Percentiles rank a stretch among this genome's conserved stretches.
Evolutionary conservation across 2,797 vertebrate species (phyloP).

Genomic region (Oreortyx pictus): DNA sequence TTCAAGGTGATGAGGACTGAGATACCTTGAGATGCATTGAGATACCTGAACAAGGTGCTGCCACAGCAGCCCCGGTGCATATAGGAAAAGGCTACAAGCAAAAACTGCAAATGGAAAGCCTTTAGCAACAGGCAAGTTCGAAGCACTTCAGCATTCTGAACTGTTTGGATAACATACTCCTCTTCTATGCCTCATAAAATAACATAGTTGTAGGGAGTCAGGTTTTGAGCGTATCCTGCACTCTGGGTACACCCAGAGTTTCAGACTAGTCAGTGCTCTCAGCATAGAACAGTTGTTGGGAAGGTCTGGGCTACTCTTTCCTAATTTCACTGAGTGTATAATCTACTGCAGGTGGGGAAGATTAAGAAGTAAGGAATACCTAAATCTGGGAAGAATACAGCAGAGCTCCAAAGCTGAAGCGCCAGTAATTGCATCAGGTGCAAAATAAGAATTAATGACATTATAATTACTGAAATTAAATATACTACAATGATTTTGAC

Average conservation of each 20-base stretch:
- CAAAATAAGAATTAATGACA: conserved; percentile 41
- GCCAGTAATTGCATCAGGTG: neutral
- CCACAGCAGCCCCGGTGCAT: neutral
- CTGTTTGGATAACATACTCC: neutral
- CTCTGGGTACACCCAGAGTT: neutral
- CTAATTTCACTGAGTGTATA: neutral
- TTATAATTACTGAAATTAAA: conserved; percentile 42
- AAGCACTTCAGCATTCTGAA: neutral
- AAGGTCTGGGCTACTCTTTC: neutral
- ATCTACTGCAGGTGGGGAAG: neutral
- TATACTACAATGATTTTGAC: neutral
- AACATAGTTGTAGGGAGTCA: neutral
- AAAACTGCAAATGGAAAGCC: neutral
- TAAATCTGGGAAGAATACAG: conserved; percentile 1
- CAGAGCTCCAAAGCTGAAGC: neutral
- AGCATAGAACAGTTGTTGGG: neutral
- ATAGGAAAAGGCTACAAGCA: neutral
- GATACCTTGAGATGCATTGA: neutral
- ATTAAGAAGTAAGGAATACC: neutral
- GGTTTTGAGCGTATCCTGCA: neutral
- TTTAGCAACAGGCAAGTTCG: neutral
- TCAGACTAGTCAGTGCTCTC: neutral
- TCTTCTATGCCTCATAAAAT: neutral
- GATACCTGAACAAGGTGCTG: neutral
- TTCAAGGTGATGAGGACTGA: neutral